Evolutionary conservation across 1,140 invertebrate genomes (phyloP), one percentile per base, ranked within the genome.

Genomic region (Heterodera carotae): DNA sequence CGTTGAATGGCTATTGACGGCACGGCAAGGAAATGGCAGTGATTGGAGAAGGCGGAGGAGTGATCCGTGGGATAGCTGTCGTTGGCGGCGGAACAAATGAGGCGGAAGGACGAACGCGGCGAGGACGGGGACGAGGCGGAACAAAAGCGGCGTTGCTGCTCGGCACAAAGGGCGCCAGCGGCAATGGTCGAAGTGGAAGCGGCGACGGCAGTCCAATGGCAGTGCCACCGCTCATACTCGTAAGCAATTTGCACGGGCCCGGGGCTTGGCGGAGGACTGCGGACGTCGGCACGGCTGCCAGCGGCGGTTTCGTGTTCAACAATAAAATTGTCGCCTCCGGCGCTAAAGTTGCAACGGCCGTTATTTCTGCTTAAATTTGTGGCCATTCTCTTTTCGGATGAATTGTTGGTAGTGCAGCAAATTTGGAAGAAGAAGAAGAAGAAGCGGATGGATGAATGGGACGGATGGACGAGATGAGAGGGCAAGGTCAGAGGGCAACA

Each of bases 351-450:
- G 62, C 29, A 66, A 22, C 29, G 29, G 29, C 29, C 29, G 15
- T 66, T 31, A 12, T 34, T 34, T 34, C 29, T 22, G 48, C 48
- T 56, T 56, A 56, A 56, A 66, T 34, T 66, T 29, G 62, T 66
- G 62, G 62, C 62, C 62, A 66, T 66, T 66, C 8, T 66, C 29
- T 66, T 29, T n/a, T 29, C 62, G 12, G 62, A 31, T 66, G 48
- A 56, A 56, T 56, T 56, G 48, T 7, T 43, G 39, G 48, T 56
- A 18, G 4, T 56, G 48, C 12, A 56, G 48, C 12, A n/a, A 56
- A 56, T 56, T 15, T 12, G 22, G 48, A 56, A 22, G 48, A 56
- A 56, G 48, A 56, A 2, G 48, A 56, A 22, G 48, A 56, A 56
- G 48, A 56, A 2, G 48, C 48, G 48, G 48, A 56, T 22, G 48